These are phyloP conservation scores for Mugil cephalus DNA, from an alignment of 2,113 vertebrate genomes.

Conservation along the genomic window DNA sequence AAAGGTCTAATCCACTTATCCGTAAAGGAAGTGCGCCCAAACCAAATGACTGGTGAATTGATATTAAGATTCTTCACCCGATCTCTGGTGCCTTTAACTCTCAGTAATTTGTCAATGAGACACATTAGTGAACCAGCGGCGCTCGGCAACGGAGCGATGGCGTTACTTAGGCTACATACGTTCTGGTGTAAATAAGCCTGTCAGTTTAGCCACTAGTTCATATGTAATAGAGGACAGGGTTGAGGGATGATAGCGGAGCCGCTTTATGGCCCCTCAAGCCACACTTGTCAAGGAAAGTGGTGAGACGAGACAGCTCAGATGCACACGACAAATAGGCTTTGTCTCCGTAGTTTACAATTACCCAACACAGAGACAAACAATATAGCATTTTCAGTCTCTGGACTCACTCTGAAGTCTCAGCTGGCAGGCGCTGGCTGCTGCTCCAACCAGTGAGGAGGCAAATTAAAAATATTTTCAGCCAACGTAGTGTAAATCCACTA, in stretches of 20 bases:
- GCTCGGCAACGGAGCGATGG: slow-evolving; percentile 65
- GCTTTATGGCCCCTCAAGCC: slow-evolving; percentile 66
- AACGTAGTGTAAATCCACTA: too few species aligned
- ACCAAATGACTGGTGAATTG: slow-evolving; percentile 55
- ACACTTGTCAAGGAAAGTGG: slow-evolving; percentile 71
- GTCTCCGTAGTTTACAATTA: slow-evolving; percentile 67
- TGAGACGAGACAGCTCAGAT: slow-evolving; percentile 50
- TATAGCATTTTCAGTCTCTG: slow-evolving; percentile 18
- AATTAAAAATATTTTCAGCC: too few species aligned
- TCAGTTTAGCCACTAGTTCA: slow-evolving; percentile 63
- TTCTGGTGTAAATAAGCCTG: slow-evolving; percentile 76
- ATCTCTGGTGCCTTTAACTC: slow-evolving; percentile 28
- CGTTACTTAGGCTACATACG: slow-evolving; percentile 56
- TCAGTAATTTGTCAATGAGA: slow-evolving; percentile 86
- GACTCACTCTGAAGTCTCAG: slow-evolving; percentile 32
- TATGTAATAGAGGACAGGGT: slow-evolving; percentile 54
- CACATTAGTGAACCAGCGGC: slow-evolving; percentile 79
- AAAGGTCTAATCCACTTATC: slow-evolving; percentile 56
- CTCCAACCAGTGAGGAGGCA: neutral
- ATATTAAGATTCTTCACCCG: slow-evolving; percentile 35
- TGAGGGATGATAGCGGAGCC: slow-evolving; percentile 58
- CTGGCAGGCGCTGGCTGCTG: neutral
- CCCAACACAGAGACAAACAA: slow-evolving; percentile 47
- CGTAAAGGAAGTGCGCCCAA: slow-evolving; percentile 55
- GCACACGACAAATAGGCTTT: slow-evolving; percentile 55